Conservation (phyloP, 2,888 invertebrate genomes). For the Philereme vetulata region DNA sequence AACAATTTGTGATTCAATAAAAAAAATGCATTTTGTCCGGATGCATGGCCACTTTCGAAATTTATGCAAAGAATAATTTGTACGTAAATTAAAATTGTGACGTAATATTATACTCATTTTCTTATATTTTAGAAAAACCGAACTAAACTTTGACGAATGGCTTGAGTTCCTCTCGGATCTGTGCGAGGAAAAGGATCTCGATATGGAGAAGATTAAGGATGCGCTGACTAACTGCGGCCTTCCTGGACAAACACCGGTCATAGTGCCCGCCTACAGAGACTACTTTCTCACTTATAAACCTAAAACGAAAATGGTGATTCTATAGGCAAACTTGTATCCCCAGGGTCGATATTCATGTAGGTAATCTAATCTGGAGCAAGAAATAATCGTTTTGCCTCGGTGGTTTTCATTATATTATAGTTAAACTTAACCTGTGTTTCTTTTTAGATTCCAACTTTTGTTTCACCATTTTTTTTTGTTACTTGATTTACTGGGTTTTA, state of each 20-base stretch:
- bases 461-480: too few species aligned
- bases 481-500: too few species aligned
- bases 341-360: too few species aligned
- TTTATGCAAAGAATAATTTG: background rate
- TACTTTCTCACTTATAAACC: constrained; percentile 63
- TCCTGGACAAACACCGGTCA: constrained; percentile 57
- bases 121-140: constrained; percentile 62
- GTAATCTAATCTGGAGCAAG: too few species aligned
- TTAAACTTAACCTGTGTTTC: too few species aligned
- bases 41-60: too few species aligned
- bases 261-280: constrained; percentile 59
- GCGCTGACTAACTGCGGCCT: constrained; percentile 63
- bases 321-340: background rate
- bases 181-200: constrained; percentile 48
- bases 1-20: too few species aligned
- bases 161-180: constrained; percentile 54
- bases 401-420: too few species aligned
- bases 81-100: background rate
- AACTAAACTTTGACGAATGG: constrained; percentile 64
- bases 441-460: too few species aligned
- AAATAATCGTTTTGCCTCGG: too few species aligned
- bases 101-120: too few species aligned
- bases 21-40: too few species aligned
- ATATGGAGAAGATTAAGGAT: constrained; percentile 50
- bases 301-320: constrained; percentile 48